Conservation (phyloP, 2,113 vertebrate genomes). For the Mungos mungo region DNA sequence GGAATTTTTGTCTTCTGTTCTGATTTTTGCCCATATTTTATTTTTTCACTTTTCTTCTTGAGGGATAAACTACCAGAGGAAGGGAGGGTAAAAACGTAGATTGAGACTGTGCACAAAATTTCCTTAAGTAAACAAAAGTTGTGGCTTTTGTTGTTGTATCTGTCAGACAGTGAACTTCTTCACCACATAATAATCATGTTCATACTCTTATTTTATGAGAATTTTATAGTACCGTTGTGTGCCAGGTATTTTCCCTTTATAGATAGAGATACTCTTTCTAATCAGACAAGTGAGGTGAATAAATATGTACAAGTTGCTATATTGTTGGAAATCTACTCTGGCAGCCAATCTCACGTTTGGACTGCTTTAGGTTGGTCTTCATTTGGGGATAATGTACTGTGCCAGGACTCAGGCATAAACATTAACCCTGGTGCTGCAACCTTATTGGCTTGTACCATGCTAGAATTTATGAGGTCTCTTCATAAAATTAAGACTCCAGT, state of each 20-base stretch:
- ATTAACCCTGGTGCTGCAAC: constrained; percentile 46
- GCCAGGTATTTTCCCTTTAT: not conserved
- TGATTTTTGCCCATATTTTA: not conserved
- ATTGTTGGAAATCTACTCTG: not conserved
- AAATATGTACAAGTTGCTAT: not conserved
- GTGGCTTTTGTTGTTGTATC: not conserved
- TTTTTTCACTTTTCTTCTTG: not conserved
- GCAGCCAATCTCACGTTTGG: not conserved
- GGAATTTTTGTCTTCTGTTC: not conserved
- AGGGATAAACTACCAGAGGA: not conserved
- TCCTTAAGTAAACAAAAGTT: not conserved
- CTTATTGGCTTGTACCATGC: not conserved
- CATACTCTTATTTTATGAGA: not conserved
- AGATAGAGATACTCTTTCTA: not conserved
- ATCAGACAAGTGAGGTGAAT: not conserved
- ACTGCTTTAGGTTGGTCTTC: constrained; percentile 11
- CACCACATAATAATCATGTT: not conserved
- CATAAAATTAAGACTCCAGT: constrained; percentile 48
- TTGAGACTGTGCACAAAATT: not conserved
- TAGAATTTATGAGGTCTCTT: constrained; percentile 56
- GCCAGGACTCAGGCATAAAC: constrained; percentile 43
- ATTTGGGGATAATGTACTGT: not conserved
- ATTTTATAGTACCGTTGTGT: not conserved
- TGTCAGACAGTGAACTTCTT: not conserved
- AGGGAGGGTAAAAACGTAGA: not conserved